These are phyloP conservation scores for Zaprionus taronus DNA, from an alignment of 1,140 invertebrate genomes.

Conservation along the genomic window DNA sequence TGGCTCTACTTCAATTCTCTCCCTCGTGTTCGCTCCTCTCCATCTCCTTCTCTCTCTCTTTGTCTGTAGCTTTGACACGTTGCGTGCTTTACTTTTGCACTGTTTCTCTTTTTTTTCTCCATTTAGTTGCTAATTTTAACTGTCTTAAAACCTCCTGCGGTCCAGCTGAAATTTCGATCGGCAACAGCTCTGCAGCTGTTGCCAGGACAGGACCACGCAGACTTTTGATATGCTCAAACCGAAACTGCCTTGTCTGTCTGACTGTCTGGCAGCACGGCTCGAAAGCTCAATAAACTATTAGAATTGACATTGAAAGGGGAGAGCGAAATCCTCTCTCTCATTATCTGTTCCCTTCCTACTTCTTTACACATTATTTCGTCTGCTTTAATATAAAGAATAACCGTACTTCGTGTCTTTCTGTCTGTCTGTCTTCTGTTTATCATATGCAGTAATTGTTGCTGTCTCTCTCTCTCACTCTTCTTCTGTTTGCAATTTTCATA, in stretches of 20 bases:
- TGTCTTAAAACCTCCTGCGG: conserved; percentile 72
- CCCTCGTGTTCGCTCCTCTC: conserved; percentile 4
- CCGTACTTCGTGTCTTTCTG: conserved; percentile 39
- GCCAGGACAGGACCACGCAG: neutral
- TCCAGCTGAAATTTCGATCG: conserved; percentile 61
- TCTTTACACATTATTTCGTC: conserved; percentile 37
- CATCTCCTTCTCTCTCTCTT: neutral
- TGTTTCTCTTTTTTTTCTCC: conserved; percentile 27
- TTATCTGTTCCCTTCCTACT: conserved; percentile 21
- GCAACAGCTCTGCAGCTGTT: conserved; percentile 47
- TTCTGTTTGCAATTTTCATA: conserved; percentile 75
- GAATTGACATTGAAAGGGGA: conserved; percentile 18
- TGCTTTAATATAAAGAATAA: conserved; percentile 61
- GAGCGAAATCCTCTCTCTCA: conserved; percentile 3
- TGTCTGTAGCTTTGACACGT: conserved; percentile 50
- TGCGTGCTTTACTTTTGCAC: conserved; percentile 66
- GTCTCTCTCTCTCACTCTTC: conserved; percentile 21
- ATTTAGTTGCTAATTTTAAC: conserved; percentile 75
- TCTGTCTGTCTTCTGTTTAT: conserved; percentile 26
- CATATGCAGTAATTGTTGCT: conserved; percentile 41
- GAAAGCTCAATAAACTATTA: conserved; percentile 9
- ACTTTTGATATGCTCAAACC: neutral
- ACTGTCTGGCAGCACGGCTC: conserved; percentile 18
- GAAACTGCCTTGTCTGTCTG: neutral
- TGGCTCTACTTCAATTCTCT: conserved; percentile 29